phyloP scores from a whole-genome alignment of 1,140 invertebrate genomes.

The Drosophila paulistorum region DNA sequence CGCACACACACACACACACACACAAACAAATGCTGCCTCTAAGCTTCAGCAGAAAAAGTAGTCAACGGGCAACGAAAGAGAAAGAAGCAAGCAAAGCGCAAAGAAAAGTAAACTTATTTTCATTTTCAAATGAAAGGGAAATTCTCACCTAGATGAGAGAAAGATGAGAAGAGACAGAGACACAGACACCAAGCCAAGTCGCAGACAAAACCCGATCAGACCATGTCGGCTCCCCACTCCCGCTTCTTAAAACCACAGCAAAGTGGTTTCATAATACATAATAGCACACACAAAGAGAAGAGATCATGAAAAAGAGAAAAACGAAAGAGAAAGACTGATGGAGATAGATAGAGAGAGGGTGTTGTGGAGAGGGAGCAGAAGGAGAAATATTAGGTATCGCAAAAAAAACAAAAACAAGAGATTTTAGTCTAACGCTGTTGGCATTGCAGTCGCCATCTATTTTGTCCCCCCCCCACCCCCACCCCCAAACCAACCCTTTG shows the following conservation, averaged over 20 bases:
- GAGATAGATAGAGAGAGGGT: not conserved
- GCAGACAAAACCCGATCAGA: slow-evolving; percentile 2
- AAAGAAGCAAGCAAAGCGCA: slow-evolving; percentile 28
- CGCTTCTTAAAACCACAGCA: not conserved
- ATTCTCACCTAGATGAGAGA: slow-evolving; percentile 77
- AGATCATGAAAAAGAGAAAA: slow-evolving; percentile 16
- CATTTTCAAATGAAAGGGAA: slow-evolving; percentile 83
- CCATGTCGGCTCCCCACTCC: not conserved
- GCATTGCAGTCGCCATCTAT: slow-evolving; percentile 48
- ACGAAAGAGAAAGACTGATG: slow-evolving; percentile 14
- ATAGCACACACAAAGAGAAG: slow-evolving; percentile 21
- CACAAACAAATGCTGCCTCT: not conserved
- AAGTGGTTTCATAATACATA: slow-evolving; percentile 33
- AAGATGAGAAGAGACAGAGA: slow-evolving; percentile 16
- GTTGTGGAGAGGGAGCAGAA: no score
- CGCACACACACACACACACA: not conserved
- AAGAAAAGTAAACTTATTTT: slow-evolving; percentile 82
- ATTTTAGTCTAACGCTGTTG: not conserved
- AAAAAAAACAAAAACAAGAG: slow-evolving; percentile 25
- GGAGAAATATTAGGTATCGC: not conserved
- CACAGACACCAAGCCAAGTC: not conserved
- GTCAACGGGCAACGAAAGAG: slow-evolving; percentile 11
- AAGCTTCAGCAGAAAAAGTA: slow-evolving; percentile 25
- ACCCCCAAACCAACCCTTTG: not conserved
- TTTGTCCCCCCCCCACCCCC: slow-evolving; percentile 20